phyloP scores from a whole-genome alignment of 2,797 vertebrate species.

The Falco rusticolus region DNA sequence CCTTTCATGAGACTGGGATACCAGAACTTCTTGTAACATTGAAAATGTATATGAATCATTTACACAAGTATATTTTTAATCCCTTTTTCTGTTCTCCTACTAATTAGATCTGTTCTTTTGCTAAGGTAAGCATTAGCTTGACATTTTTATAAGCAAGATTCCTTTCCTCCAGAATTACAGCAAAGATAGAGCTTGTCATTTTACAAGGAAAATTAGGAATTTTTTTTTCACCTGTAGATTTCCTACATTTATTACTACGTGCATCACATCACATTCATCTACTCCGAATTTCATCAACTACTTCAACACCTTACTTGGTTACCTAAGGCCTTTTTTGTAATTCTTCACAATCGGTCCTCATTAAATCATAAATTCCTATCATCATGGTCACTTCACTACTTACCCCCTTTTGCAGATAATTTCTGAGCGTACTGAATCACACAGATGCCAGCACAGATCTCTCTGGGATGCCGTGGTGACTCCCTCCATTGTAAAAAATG shows the following conservation, averaged over 20 bases:
- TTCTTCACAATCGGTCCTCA: background rate
- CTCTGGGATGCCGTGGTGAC: background rate
- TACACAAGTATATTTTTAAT: background rate
- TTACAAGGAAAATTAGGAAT: background rate
- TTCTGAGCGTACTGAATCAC: background rate
- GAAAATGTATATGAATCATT: background rate
- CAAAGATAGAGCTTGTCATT: background rate
- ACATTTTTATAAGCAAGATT: background rate
- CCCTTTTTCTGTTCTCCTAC: background rate
- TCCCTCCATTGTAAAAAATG: background rate
- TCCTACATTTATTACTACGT: background rate
- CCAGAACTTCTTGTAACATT: background rate
- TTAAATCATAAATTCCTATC: background rate
- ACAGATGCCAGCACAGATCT: background rate
- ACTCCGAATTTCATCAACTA: background rate
- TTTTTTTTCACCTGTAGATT: background rate
- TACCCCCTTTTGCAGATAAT: background rate
- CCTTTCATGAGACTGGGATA: background rate
- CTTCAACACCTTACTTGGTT: background rate
- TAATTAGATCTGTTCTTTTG: background rate
- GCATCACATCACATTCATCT: background rate
- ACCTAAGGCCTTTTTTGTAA: background rate
- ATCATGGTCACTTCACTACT: background rate
- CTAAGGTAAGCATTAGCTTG: background rate
- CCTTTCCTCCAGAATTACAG: background rate